A percentile compares a stretch with the other conserved stretches of the same genome.
phyloP scores from a whole-genome alignment of 2,888 invertebrate species.

The Vandiemenella viatica region DNA sequence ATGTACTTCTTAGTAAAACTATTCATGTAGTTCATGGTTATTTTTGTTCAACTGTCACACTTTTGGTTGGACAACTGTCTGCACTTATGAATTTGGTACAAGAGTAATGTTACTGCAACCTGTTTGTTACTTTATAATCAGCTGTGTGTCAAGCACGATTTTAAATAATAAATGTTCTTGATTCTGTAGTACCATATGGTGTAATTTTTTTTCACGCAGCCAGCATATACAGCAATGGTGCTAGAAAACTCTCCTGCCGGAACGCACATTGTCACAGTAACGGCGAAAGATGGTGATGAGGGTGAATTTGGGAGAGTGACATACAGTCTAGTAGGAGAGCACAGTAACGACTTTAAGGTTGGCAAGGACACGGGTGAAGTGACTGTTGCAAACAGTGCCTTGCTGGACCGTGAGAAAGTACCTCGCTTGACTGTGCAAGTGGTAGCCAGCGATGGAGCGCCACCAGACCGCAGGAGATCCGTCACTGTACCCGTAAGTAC shows the following conservation, averaged over 20 bases:
- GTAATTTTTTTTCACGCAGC: too few relatives aligned
- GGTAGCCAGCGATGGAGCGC: constrained; percentile 67
- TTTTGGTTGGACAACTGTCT: too few relatives aligned
- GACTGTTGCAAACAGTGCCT: constrained; percentile 51
- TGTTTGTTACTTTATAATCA: too few relatives aligned
- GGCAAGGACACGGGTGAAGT: constrained; percentile 58
- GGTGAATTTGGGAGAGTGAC: constrained; percentile 62
- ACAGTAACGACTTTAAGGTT: constrained; percentile 56
- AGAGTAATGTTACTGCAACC: too few relatives aligned
- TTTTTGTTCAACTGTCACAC: too few relatives aligned
- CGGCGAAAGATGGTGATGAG: constrained; percentile 63
- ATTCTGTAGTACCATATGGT: too few relatives aligned
- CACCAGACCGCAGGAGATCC: constrained; percentile 47
- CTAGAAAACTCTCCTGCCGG: constrained; percentile 61
- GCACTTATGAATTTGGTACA: too few relatives aligned
- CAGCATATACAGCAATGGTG: constrained; percentile 51
- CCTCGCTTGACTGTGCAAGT: constrained; percentile 59
- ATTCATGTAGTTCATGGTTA: too few relatives aligned
- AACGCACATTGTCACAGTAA: constrained; percentile 54
- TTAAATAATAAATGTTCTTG: too few relatives aligned
- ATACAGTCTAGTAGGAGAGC: constrained; percentile 63
- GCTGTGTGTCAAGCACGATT: too few relatives aligned
- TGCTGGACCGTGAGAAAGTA: constrained; percentile 62
- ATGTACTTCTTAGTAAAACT: too few relatives aligned
- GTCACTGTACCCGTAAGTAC: constrained; percentile 55